phyloP scores from a whole-genome alignment of 2,797 vertebrate species.

The Sebastes matsubarae region DNA sequence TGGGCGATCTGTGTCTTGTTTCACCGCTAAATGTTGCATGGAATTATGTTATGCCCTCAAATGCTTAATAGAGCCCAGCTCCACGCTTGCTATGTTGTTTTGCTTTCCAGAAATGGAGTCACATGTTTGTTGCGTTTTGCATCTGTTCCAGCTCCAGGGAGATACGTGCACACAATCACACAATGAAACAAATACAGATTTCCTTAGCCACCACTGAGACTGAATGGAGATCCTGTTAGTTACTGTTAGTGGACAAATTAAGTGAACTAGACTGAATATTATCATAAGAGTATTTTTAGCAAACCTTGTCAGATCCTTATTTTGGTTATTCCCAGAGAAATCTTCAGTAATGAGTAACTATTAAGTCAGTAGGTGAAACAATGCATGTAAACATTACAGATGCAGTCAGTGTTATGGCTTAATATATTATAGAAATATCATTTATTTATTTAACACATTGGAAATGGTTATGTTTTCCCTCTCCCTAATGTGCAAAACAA shows the following conservation, averaged over 20 bases:
- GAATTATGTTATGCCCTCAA: conserved; percentile 36
- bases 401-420: too few relatives aligned
- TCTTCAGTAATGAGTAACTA: background rate
- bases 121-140: conserved; percentile 27
- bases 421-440: too few relatives aligned
- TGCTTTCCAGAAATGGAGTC: conserved; percentile 37
- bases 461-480: too few relatives aligned
- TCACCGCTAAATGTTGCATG: conserved; percentile 47
- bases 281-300: background rate
- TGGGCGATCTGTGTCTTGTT: conserved; percentile 42
- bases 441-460: too few relatives aligned
- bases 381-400: background rate
- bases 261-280: background rate
- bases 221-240: background rate
- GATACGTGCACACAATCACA: background rate
- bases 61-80: conserved; percentile 34
- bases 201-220: background rate
- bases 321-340: background rate
- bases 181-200: background rate
- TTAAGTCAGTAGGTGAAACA: background rate
- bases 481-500: too few relatives aligned
- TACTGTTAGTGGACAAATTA: background rate
- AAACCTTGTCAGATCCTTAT: background rate
- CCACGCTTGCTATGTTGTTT: conserved; percentile 12
- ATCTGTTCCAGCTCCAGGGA: background rate